Conservation (phyloP, 2,888 invertebrate species). For the Caenorhabditis japonica region DNA sequence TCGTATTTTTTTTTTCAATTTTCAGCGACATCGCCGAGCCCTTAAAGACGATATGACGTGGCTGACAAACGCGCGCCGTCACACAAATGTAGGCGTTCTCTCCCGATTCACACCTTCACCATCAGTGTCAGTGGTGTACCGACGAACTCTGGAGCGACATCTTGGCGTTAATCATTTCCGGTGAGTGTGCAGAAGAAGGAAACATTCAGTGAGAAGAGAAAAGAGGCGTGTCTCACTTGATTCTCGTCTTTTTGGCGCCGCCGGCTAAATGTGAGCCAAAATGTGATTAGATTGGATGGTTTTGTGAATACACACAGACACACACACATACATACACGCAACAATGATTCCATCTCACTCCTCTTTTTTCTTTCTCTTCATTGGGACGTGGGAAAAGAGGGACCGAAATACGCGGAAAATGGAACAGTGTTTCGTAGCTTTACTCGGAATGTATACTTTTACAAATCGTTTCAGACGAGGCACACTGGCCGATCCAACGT, state of each 20-base stretch:
- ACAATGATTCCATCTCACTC: conserved; percentile 26
- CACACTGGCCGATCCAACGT: conserved; percentile 77
- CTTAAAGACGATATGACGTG: conserved; percentile 76
- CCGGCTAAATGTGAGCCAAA: conserved; percentile 42
- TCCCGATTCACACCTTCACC: conserved; percentile 75
- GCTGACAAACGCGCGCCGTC: conserved; percentile 72
- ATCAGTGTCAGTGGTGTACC: conserved; percentile 73
- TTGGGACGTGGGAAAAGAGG: neutral
- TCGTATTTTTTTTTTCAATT: too few relatives aligned
- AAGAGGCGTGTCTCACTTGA: conserved; percentile 21
- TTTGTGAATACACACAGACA: conserved; percentile 15
- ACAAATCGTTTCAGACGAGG: conserved; percentile 64
- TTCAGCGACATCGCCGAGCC: conserved; percentile 74
- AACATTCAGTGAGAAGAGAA: neutral
- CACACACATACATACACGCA: conserved; percentile 30
- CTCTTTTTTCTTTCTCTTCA: neutral
- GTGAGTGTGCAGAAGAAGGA: conserved; percentile 24
- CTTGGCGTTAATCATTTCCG: conserved; percentile 65
- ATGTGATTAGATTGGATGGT: conserved; percentile 32
- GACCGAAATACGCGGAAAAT: too few relatives aligned
- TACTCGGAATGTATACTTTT: too few relatives aligned
- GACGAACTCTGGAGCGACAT: conserved; percentile 73
- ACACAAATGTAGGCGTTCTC: conserved; percentile 64
- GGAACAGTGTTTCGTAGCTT: too few relatives aligned
- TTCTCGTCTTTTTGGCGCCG: conserved; percentile 47